These are phyloP conservation scores for Torymus aiolomorphi DNA, from an alignment of 2,888 invertebrate species.

Conservation along the genomic window DNA sequence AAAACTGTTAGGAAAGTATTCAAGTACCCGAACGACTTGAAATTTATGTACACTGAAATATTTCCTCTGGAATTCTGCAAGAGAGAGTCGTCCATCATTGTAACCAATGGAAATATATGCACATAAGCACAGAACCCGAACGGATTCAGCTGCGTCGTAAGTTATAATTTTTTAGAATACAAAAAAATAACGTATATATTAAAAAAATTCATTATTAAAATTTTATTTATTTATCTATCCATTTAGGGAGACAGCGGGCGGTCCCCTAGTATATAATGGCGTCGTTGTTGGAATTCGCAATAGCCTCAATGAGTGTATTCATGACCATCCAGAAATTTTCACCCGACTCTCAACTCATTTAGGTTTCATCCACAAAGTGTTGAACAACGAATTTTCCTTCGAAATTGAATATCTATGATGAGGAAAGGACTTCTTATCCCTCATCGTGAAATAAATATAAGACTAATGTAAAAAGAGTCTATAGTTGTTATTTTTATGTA, in stretches of 20 bases:
- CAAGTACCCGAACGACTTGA: constrained; percentile 30
- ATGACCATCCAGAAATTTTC: constrained; percentile 10
- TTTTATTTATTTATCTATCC: not conserved
- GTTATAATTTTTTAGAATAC: not conserved
- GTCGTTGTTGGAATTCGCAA: constrained; percentile 39
- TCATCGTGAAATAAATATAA: no score
- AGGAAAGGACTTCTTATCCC: no score
- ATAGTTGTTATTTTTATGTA: no score
- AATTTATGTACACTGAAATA: constrained; percentile 31
- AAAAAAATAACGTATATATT: not conserved
- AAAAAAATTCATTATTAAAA: not conserved
- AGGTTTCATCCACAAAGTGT: constrained; percentile 32
- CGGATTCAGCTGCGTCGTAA: constrained; percentile 39
- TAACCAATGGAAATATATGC: constrained; percentile 29
- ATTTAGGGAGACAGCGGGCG: constrained; percentile 42
- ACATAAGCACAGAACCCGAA: not conserved
- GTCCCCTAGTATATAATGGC: constrained; percentile 33
- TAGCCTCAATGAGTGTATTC: constrained; percentile 24
- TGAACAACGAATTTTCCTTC: constrained; percentile 11
- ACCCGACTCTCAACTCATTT: constrained; percentile 33
- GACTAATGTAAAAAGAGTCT: no score
- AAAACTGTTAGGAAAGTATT: not conserved
- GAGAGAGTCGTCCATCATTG: not conserved
- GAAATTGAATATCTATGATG: constrained; percentile 1
- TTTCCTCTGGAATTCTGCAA: constrained; percentile 32